These are phyloP conservation scores for Siderastrea radians DNA, from an alignment of 92 coral and sea anemone species.

Conservation along the genomic window DNA sequence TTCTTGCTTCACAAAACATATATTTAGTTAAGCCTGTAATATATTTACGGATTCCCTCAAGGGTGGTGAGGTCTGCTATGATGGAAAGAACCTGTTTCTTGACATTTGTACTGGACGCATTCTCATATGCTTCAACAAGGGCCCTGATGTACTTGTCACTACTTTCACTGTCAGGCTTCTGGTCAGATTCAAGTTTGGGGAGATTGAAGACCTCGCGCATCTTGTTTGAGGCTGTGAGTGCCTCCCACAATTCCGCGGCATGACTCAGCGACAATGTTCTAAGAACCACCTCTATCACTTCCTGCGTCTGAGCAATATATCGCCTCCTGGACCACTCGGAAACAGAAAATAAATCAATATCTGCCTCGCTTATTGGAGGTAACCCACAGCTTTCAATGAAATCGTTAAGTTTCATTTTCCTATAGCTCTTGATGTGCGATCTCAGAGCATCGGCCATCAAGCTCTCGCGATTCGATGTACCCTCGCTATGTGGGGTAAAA, in stretches of 20 bases:
- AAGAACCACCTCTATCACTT: not conserved
- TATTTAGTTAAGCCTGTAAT: conserved; percentile 1
- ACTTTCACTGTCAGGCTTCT: not conserved
- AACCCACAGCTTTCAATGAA: not conserved
- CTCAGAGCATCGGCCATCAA: not conserved
- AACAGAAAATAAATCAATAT: not conserved
- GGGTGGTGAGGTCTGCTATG: conserved; percentile 2
- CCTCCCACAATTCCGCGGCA: conserved; percentile 33
- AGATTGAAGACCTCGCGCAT: conserved; percentile 36
- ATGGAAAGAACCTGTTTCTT: not conserved
- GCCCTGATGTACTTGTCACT: conserved; percentile 1
- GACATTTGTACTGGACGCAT: too few relatives aligned
- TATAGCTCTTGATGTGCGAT: not conserved
- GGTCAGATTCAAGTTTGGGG: conserved; percentile 32
- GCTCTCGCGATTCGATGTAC: not conserved
- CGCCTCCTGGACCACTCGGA: not conserved
- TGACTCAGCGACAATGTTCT: conserved; percentile 28
- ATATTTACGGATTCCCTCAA: not conserved
- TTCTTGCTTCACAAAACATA: conserved; percentile 37
- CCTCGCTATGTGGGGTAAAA: conserved; percentile 16
- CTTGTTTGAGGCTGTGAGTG: conserved; percentile 25
- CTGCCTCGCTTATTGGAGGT: not conserved
- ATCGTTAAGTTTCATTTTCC: not conserved
- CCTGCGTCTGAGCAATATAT: not conserved
- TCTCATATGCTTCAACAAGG: not conserved